These are phyloP conservation scores for Cyclophora albipunctata DNA, from an alignment of 2,888 invertebrate species.

Conservation along the genomic window DNA sequence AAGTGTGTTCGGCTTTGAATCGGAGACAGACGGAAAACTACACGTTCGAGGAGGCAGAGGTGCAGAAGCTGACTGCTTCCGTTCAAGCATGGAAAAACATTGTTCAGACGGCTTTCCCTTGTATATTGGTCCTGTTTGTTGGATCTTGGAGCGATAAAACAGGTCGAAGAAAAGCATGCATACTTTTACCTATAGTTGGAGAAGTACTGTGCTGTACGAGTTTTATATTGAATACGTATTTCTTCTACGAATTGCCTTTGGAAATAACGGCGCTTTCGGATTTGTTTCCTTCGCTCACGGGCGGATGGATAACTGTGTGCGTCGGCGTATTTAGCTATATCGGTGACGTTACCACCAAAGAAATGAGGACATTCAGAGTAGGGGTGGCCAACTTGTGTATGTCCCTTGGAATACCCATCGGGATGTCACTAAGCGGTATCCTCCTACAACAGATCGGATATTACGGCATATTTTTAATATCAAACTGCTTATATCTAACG, in stretches of 20 bases:
- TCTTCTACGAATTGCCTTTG: conserved; percentile 74
- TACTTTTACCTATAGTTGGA: conserved; percentile 73
- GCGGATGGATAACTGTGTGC: conserved; percentile 76
- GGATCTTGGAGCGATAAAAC: conserved; percentile 80
- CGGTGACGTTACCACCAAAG: conserved; percentile 75
- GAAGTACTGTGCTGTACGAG: conserved; percentile 71
- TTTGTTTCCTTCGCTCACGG: conserved; percentile 72
- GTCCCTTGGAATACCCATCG: conserved; percentile 77
- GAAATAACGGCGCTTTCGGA: conserved; percentile 74
- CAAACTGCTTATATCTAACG: conserved; percentile 66
- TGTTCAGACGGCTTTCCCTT: conserved; percentile 73
- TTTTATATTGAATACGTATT: conserved; percentile 73
- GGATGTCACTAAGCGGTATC: conserved; percentile 74
- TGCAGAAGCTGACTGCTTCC: conserved; percentile 75
- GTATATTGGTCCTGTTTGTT: conserved; percentile 72
- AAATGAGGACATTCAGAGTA: conserved; percentile 77
- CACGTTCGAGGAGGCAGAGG: conserved; percentile 78
- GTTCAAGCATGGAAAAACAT: conserved; percentile 76
- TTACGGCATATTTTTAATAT: conserved; percentile 69
- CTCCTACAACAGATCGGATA: conserved; percentile 67
- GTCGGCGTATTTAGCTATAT: conserved; percentile 79
- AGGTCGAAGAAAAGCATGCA: conserved; percentile 74
- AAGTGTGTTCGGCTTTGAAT: conserved; percentile 84
- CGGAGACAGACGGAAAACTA: conserved; percentile 82
- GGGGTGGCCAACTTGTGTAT: conserved; percentile 78